These are phyloP conservation scores for Microplitis mediator DNA, from an alignment of 1,140 invertebrate species.

Conservation along the genomic window DNA sequence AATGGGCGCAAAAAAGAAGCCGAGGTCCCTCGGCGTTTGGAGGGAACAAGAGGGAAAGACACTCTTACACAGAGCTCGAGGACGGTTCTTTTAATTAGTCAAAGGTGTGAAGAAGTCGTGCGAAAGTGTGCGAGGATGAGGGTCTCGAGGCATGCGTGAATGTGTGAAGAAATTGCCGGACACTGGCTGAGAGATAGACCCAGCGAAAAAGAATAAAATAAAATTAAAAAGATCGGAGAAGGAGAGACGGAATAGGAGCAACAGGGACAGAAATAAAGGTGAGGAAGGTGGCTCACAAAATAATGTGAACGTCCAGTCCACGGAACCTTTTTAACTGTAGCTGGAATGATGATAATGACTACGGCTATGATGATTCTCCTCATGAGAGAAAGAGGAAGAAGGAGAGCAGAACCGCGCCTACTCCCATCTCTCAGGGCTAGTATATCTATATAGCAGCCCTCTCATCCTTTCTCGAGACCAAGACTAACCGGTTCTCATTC, in stretches of 20 bases:
- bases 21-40: not conserved
- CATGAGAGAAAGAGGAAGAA: too few species aligned
- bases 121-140: slow-evolving; percentile 36
- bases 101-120: slow-evolving; percentile 53
- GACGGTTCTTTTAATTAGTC: slow-evolving; percentile 55
- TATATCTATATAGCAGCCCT: not conserved
- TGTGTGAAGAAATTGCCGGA: slow-evolving; percentile 26
- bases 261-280: not conserved
- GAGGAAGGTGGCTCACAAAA: too few species aligned
- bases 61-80: slow-evolving; percentile 17
- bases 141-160: slow-evolving; percentile 29
- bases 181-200: not conserved
- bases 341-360: too few species aligned
- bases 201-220: not conserved
- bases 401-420: too few species aligned
- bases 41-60: too few species aligned
- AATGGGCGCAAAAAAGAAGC: slow-evolving; percentile 28
- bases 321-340: too few species aligned
- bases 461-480: slow-evolving; percentile 2
- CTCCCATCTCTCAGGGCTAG: too few species aligned
- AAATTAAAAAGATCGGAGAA: not conserved
- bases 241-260: not conserved
- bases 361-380: too few species aligned
- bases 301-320: too few species aligned
- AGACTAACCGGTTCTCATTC: slow-evolving; percentile 42